A percentile compares a stretch with the other conserved stretches of the same genome.
phyloP scores from a whole-genome alignment of 2,888 invertebrate species.

The Frankliniella intonsa region DNA sequence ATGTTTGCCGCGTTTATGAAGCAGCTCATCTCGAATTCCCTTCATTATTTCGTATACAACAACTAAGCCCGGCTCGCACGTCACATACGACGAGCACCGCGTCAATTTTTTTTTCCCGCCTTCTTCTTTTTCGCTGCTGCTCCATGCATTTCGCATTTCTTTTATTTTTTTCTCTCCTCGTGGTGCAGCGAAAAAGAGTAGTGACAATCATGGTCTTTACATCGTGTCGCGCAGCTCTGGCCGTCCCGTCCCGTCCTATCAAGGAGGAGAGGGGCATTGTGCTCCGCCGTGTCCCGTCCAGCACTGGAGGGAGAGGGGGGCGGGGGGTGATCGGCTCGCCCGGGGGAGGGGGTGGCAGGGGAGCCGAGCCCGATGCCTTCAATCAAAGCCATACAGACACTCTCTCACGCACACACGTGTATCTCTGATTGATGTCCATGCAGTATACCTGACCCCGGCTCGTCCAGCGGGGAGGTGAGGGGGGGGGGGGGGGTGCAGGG shows the following conservation, averaged over 20 bases:
- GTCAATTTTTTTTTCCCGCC: background rate
- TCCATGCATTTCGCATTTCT: background rate
- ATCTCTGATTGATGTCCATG: conserved; percentile 9
- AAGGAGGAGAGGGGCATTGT: background rate
- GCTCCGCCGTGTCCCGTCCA: background rate
- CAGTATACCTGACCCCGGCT: background rate
- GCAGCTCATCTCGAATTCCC: background rate
- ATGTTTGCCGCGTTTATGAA: no score
- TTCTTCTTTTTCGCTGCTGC: background rate
- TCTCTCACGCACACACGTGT: background rate
- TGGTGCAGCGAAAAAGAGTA: background rate
- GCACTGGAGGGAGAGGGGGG: background rate
- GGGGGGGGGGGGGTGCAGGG: background rate
- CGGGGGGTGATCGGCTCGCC: background rate
- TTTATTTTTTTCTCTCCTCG: background rate
- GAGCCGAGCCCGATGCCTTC: background rate
- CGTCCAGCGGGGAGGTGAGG: background rate
- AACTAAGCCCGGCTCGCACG: background rate
- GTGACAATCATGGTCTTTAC: conserved; percentile 23
- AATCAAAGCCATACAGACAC: background rate
- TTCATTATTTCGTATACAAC: background rate
- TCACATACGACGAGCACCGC: background rate
- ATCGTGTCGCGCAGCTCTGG: background rate
- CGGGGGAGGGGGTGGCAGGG: background rate
- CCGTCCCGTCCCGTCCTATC: background rate